Evolutionary conservation across 1,140 invertebrate species (phyloP).

Genomic region (Eufriesea mexicana): DNA sequence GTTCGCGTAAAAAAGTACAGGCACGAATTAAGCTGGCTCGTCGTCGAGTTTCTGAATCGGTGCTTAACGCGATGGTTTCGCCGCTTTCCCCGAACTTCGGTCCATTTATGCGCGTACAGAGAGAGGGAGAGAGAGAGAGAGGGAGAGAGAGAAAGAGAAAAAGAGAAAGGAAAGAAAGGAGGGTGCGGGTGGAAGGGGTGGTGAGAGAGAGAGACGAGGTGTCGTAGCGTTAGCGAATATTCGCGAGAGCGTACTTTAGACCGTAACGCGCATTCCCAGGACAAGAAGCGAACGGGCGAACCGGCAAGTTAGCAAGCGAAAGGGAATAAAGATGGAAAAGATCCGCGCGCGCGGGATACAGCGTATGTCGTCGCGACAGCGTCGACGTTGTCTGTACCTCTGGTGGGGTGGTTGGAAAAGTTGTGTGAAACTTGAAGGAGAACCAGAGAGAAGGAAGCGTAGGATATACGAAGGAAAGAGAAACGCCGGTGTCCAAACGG

Average conservation of each 20-base stretch:
- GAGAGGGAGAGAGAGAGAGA: neutral
- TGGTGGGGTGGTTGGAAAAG: constrained; percentile 66
- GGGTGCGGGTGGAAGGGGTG: neutral
- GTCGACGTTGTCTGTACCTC: constrained; percentile 48
- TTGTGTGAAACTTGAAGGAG: constrained; percentile 71
- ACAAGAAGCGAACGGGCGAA: constrained; percentile 42
- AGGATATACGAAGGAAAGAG: constrained; percentile 47
- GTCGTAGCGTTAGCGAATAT: constrained; percentile 30
- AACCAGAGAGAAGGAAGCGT: constrained; percentile 62
- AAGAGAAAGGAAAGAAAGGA: neutral
- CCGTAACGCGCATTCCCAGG: constrained; percentile 56
- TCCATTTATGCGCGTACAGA: constrained; percentile 7
- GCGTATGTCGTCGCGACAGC: constrained; percentile 63
- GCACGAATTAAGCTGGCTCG: constrained; percentile 3
- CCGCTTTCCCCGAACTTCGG: constrained; percentile 31
- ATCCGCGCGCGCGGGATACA: constrained; percentile 43
- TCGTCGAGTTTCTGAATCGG: neutral
- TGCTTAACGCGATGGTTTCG: constrained; percentile 23
- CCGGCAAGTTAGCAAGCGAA: constrained; percentile 27
- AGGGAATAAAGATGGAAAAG: constrained; percentile 46
- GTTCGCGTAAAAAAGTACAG: neutral
- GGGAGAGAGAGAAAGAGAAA: too few relatives aligned
- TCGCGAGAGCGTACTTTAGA: constrained; percentile 43
- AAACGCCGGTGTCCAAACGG: constrained; percentile 42
- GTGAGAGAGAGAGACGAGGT: constrained; percentile 14